Conservation (phyloP, 2,888 invertebrate genomes). For the Drosophila multiciliata region DNA sequence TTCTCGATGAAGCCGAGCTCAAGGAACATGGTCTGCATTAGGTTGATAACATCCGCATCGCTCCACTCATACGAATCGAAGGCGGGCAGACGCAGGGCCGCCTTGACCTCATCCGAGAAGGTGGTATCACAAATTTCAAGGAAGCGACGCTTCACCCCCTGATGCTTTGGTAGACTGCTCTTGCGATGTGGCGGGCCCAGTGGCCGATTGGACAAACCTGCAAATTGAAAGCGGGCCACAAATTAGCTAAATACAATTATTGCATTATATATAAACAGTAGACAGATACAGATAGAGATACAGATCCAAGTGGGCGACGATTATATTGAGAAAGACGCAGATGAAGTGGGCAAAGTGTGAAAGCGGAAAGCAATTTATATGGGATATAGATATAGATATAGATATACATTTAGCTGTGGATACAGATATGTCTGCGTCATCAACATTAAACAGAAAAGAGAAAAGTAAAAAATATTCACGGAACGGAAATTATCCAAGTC, state of each 20-base stretch:
- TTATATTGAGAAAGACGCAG: not conserved
- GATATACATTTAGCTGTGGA: conserved; percentile 10
- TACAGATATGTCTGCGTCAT: conserved; percentile 7
- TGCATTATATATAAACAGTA: not conserved
- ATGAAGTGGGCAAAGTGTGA: not conserved
- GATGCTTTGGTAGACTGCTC: conserved; percentile 85
- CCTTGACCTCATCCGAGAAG: conserved; percentile 85
- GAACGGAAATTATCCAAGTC: conserved; percentile 55
- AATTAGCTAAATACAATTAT: conserved; percentile 15
- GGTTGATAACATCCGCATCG: conserved; percentile 91
- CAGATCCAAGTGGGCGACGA: not conserved
- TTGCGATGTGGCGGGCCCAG: conserved; percentile 85
- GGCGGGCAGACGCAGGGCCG: conserved; percentile 85
- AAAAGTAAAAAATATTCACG: conserved; percentile 17
- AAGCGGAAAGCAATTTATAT: not conserved
- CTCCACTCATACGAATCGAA: conserved; percentile 94
- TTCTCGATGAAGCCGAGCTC: conserved; percentile 91
- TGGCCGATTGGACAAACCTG: conserved; percentile 85
- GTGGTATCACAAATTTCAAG: conserved; percentile 85
- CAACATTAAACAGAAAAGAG: not conserved
- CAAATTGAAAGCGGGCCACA: conserved; percentile 19
- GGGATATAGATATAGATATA: not conserved
- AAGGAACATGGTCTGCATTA: conserved; percentile 93
- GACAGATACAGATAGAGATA: not conserved
- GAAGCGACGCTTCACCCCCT: conserved; percentile 85